Evolutionary conservation across 2,888 invertebrate species (phyloP), one percentile per base, ranked within the genome.

Genomic region (Pharmacophagus antenor): DNA sequence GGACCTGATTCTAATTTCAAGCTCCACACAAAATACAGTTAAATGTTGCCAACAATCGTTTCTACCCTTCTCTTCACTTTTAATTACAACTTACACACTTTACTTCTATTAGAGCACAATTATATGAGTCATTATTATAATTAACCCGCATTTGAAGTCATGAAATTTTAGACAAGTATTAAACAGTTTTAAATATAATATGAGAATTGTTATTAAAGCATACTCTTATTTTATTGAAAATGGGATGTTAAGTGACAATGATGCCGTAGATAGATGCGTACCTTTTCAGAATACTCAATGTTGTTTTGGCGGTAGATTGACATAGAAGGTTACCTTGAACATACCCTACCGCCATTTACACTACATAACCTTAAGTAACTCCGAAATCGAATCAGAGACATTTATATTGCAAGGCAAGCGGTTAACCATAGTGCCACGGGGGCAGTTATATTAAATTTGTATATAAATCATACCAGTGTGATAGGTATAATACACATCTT

Each of bases 1-100:
- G 49, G 37, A 25, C 41, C 41, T 48, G 42, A 57, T 27, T 44
- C 18, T 51, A 51, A 51, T 58, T 31, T 58, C 48, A 25, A 37
- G 17, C 46, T 47, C 22, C 37, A 22, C 22, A 22, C 21, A 31
- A 22, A 51, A 51, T 21, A 51, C 44, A 57, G 20, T 41, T 46
- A 52, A n/a, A 46, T 25, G 47, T 10, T 15, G 10, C 12, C 23
- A 8, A 44, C 58, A 47, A 52, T 58, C 52, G 37, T 52, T 46
- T 47, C 31, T 18, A 47, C 58, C 47, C 52, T 47, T 25, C 52
- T 17, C 23, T 52, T 15, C 20, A 51, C 31, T 41, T 42, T 31
- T 31, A 31, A 31, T 31, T 10, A 31, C 31, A 12, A 31, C 31
- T 31, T 31, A 31, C 15, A 1, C 15, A 31, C 31, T 31, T 10